Base-by-base conservation (phyloP, 2,797 vertebrate genomes). In the Chaetophractus vellerosus region DNA sequence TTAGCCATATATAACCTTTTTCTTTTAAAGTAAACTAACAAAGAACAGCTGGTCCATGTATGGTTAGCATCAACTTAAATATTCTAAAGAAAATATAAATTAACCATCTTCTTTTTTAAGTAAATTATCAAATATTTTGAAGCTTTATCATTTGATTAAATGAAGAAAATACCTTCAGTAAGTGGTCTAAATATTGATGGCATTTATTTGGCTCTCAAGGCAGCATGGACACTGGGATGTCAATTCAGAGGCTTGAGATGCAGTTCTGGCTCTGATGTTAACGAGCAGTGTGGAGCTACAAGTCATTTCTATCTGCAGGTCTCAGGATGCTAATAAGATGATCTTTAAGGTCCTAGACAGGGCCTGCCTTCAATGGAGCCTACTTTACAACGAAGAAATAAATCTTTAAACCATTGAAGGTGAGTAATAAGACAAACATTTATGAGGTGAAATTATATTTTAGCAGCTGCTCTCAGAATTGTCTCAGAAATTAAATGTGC, bases 61-160 rank as follows among this genome's bases (percentile, higher is more conserved):
- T 64, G 24, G 19, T 55, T 88, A 36, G 36, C 59, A 38, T 68
- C 9, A 75, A 68, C 50, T 66, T 68, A 80, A 45, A 45, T 80
- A 85, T 79, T 66, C 7, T 59, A 81, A 74, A 38, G 24, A 74
- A 92, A 93, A 86, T 45, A 61, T 31, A 45, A 52, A 21, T 71
- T 50, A 61, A 69, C 68, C 16, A 23, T 72, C 10, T 71, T 50
- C 38, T 50, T 52, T 52, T 4, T 21, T 26, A 7, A 52, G 75
- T 85, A 50, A 41, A 5, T 55, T 19, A 55, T 52, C 15, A 15
- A 52, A 16, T 84, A 66, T 52, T 50, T 74, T 85, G 9, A 68
- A 18, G 4, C 18, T 86, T 88, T 85, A 36, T 59, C 24, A 94
- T 61, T 95, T 74, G 59, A 90, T 31, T 89, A 57, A 45, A 59